Conservation (phyloP, 2,888 invertebrate genomes). For the Carabus problematicus region DNA sequence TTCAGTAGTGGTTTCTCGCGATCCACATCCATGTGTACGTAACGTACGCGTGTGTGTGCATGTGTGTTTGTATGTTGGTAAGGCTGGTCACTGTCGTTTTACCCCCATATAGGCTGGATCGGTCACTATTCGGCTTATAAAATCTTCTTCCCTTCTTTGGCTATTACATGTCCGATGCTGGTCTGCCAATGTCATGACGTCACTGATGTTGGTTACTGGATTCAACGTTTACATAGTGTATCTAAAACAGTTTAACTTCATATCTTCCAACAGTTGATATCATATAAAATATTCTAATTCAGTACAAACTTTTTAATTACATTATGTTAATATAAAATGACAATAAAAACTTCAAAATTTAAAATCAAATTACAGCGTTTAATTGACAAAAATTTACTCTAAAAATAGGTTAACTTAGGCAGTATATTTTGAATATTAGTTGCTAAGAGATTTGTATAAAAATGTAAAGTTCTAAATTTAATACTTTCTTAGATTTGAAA, state of each 20-base stretch:
- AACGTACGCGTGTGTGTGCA: no score
- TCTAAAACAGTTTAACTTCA: constrained; percentile 12
- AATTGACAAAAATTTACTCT: no score
- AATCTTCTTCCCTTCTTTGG: constrained; percentile 36
- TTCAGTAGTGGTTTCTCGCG: not conserved
- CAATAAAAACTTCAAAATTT: no score
- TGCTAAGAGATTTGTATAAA: no score
- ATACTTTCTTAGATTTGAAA: no score
- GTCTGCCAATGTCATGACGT: constrained; percentile 37
- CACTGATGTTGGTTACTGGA: constrained; percentile 29
- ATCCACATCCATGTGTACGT: constrained; percentile 12
- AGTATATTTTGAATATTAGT: no score
- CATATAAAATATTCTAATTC: not conserved
- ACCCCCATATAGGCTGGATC: constrained; percentile 26
- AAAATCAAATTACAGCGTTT: no score
- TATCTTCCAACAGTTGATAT: not conserved
- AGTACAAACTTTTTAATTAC: not conserved
- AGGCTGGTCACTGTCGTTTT: constrained; percentile 7
- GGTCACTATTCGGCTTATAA: constrained; percentile 41
- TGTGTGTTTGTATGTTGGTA: constrained; percentile 27
- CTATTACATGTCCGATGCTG: constrained; percentile 36
- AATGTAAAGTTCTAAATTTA: no score
- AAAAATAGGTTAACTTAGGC: no score
- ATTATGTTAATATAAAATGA: no score
- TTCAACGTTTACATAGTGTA: constrained; percentile 13